Evolutionary conservation across 1,140 invertebrate genomes (phyloP).

Genomic region (Palaemon carinicauda): DNA sequence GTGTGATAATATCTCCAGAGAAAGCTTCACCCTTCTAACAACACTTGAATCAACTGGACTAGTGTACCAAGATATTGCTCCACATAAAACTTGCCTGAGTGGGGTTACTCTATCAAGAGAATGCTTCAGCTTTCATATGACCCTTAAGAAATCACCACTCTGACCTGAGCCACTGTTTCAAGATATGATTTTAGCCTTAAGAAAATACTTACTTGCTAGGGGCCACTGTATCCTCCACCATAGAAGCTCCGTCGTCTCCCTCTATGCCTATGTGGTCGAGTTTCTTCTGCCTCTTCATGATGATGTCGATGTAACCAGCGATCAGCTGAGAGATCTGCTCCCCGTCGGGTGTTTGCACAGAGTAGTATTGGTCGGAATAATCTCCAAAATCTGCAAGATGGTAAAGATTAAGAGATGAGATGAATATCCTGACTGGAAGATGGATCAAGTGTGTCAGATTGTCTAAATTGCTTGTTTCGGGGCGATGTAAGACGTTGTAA

Average conservation of each 20-base stretch:
- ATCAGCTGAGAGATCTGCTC: slow-evolving; percentile 99
- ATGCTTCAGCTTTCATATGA: background rate
- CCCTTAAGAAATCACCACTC: background rate
- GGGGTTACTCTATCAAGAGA: no score
- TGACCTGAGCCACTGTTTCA: no score
- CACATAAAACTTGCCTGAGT: no score
- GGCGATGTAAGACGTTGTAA: no score
- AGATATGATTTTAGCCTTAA: no score
- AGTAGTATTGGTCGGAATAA: slow-evolving; percentile 98
- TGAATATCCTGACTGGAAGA: no score
- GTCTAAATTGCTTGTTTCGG: no score
- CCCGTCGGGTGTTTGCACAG: slow-evolving; percentile 97
- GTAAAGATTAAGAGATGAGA: background rate
- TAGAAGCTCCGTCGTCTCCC: slow-evolving; percentile 97
- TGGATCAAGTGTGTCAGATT: no score
- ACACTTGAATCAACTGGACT: no score
- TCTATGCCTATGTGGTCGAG: slow-evolving; percentile 98
- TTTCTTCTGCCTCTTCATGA: slow-evolving; percentile 94
- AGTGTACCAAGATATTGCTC: no score
- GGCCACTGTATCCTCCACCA: slow-evolving; percentile 96
- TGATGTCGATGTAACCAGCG: slow-evolving; percentile 99
- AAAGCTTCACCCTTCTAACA: no score
- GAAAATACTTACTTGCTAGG: slow-evolving; percentile 83
- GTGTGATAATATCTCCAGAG: no score
- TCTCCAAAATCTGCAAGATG: slow-evolving; percentile 89